Evolutionary conservation across 2,888 invertebrate genomes (phyloP), one percentile per base, ranked within the genome.

Genomic region (Oeneis ivallda): DNA sequence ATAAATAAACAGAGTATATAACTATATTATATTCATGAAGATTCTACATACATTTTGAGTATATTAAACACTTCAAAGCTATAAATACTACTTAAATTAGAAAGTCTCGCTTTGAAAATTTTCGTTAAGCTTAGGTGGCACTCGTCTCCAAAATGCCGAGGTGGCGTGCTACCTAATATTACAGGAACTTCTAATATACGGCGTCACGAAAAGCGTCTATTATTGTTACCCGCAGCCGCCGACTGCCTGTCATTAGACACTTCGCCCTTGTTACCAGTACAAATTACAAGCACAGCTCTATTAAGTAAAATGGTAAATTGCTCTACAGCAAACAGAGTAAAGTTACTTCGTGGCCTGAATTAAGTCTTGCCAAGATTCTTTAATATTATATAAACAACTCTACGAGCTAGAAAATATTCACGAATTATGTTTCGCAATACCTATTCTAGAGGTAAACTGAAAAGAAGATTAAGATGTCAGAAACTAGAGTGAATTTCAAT

Each of bases 191-290:
- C 74, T 82, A 83, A 84, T 84, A 79, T 75, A 74, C 70, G 67
- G 75, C 76, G 81, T 76, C 86, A 86, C 83, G 85, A 80, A 80
- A 86, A 75, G 78, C 73, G 78, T 76, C 81, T 79, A 86, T 87
- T 86, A 84, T 79, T 79, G 85, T 85, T 85, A 81, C 76, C 75
- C 71, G 69, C 72, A 71, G 69, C 70, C 61, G 72, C 75, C 75
- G 77, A 81, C 79, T 75, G 79, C 76, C 75, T 75, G 76, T 80
- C 81, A 81, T 85, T 86, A 84, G 73, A 75, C 74, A 71, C 74
- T 71, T 70, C 67, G 65, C 75, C 75, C 76, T 80, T 81, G 79
- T 80, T 84, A 76, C 75, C 74, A 72, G 70, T 76, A 77, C 75
- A 79, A 81, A 81, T 82, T 78, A 76, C 74, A 75, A 71, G 70